Base-by-base conservation (phyloP, 2,113 vertebrate genomes). In the Gulo gulo region DNA sequence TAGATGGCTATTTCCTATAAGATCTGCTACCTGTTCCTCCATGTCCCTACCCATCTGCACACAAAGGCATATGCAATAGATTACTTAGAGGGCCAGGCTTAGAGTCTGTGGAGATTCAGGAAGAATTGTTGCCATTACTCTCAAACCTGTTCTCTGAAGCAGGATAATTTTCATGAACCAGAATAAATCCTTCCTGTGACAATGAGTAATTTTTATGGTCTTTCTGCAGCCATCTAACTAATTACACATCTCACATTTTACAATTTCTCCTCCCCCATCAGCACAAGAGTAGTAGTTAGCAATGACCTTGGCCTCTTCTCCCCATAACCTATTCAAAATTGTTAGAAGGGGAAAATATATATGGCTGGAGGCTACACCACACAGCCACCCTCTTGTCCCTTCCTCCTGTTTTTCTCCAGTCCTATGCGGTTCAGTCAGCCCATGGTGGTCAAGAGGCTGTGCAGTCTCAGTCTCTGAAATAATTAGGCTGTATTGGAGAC, bases 141-240 rank as follows among this genome's bases (percentile, higher is more conserved):
- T 55, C 67, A 90, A 97, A 95, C 95, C 86, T 96, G 94, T 90
- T 92, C 95, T 96, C 79, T 89, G 52, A 93, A 97, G 83, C 63
- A 83, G 69, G 84, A 45, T 81, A 88, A 97, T 97, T 83, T 94
- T 93, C 96, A 94, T 63, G 59, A 97, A 65, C 76, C 90, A 65
- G 63, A 98, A 98, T 96, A 97, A 98, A 98, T 97, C 92, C 94
- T 97, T 95, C 52, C 52, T 2, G 0, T 83, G 95, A 92, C 96
- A 95, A 95, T 96, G 88, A 95, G 88, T 93, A 96, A 97, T 96
- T 97, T 98, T 97, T 97, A 98, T 97, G 96, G 94, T 90, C 78
- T 95, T 96, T 94, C 84, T 97, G 71, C 87, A 92, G 87, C 86
- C 95, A 97, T 88, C 34, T 95, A 96, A 98, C 96, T 97, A 96